Conservation (phyloP, 2,113 vertebrate genomes). For the Takifugu bimaculatus region DNA sequence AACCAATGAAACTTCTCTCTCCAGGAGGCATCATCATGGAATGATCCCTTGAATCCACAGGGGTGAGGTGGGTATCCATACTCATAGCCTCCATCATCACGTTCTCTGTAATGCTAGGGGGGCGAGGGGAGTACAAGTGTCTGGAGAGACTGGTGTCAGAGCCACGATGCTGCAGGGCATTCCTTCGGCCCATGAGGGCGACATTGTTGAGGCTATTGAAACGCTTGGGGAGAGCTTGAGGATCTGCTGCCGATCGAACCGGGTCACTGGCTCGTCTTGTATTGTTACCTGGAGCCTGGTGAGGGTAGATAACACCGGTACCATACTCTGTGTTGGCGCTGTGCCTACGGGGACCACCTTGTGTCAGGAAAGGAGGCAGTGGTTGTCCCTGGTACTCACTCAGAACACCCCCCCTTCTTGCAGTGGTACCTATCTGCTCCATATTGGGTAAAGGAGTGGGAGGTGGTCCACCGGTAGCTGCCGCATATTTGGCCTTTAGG, state of each 20-base stretch:
- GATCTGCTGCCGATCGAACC: slow-evolving; percentile 69
- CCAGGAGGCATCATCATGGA: slow-evolving; percentile 65
- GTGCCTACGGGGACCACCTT: slow-evolving; percentile 71
- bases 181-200: slow-evolving; percentile 69
- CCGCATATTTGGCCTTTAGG: slow-evolving; percentile 89
- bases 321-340: slow-evolving; percentile 81
- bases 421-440: slow-evolving; percentile 70
- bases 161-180: slow-evolving; percentile 74
- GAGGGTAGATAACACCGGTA: slow-evolving; percentile 73
- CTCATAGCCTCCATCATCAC: slow-evolving; percentile 83
- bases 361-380: slow-evolving; percentile 69
- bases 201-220: slow-evolving; percentile 86
- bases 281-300: slow-evolving; percentile 71
- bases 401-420: slow-evolving; percentile 58
- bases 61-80: slow-evolving; percentile 60
- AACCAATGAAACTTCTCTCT: slow-evolving; percentile 78
- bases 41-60: slow-evolving; percentile 58
- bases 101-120: slow-evolving; percentile 90
- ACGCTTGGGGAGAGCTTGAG: slow-evolving; percentile 75
- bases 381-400: slow-evolving; percentile 70
- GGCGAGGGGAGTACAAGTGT: slow-evolving; percentile 85
- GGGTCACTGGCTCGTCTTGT: slow-evolving; percentile 89
- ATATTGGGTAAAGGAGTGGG: slow-evolving; percentile 80
- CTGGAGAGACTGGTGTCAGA: slow-evolving; percentile 75
- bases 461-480: slow-evolving; percentile 85